Base-by-base conservation (phyloP, 2,113 vertebrate species). In the Tragelaphus buxtoni region DNA sequence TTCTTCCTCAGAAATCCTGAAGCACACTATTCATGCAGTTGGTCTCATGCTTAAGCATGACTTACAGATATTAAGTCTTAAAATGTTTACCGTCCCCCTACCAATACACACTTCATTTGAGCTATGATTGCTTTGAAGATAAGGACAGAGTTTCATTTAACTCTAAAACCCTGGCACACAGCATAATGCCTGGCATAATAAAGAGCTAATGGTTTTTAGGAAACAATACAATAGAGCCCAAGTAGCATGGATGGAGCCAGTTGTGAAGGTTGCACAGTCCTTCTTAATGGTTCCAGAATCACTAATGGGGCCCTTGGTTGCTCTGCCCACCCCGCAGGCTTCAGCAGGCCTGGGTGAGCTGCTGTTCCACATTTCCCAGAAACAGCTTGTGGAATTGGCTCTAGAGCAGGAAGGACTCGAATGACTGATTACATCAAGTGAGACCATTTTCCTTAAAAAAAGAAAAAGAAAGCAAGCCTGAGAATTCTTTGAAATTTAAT, bases 261-360 rank as follows among this genome's bases (percentile, higher is more conserved):
- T 4, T 32, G n/a, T 39, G 47, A 49, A 88, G 39, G 26, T 11
- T 32, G 0, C 28, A 3, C n/a, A 80, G n/a, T 9, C 45, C 12
- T 81, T 47, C 60, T 22, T 32, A 51, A 47, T 16, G 47, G 51
- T 56, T 94, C 47, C 32, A 72, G 45, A 77, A 56, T 51, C 55
- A 74, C 14, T 18, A 12, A 47, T 3, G 17, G 4, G 55, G 26
- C 3, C 8, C 24, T 30, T 24, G 12, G 14, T 22, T 55, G n/a
- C 22, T n/a, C 30, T 74, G 28, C 32, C 39, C 56, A 47, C 16
- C 24, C 5, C 30, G 9, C 32, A 76, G 56, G 63, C 26, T 51
- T 55, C 58, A 13, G 4, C 0, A 0, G 22, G 39, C 4, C 39
- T 16, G 18, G n/a, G n/a, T 4, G 22, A 76, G 39, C 18, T 5